Evolutionary conservation across 2,888 invertebrate species (phyloP), one percentile per base, ranked within the genome.

Genomic region (Drosophila antonietae): DNA sequence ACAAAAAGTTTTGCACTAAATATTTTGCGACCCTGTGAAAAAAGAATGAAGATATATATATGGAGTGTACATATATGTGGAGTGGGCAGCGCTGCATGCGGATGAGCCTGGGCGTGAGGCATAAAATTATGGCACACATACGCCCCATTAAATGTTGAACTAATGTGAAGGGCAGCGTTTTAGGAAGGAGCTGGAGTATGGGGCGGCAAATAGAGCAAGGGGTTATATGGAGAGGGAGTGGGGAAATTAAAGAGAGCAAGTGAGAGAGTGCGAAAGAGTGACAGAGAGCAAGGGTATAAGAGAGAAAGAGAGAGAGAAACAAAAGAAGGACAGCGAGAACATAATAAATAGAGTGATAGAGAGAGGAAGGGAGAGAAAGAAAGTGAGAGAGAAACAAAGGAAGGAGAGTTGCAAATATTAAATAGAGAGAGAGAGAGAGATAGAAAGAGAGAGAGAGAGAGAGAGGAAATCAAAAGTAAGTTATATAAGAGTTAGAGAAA

Each of bases 1-100:
- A 85, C 88, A 86, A 46, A 90, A 87, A 83, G 77, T 87, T 90
- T 88, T 69, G 64, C 75, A 85, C 84, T 86, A 86, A 86, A 86
- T 88, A 86, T 78, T 90, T 82, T 81, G 67, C 65, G 59, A 68
- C 78, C 75, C 73, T 60, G 35, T 60, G 47, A 61, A 43, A 28
- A 46, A 51, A 68, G 23, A 56, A 58, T 41, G n/a, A 37, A 55
- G 39, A 57, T 20, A 33, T 10, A 62, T 28, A 28, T 28, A 28
- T 28, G 28, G 28, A 28, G 23, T 15, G 1, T 33, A 43, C n/a
- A 35, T 35, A 43, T 20, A 35, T 35, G 59, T 60, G 47, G 67
- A 72, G 72, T 60, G 75, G 75, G 70, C 56, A 37, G 51, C 65
- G 62, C 41, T 66, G 58, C 68, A 55, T 44, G 63, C 53, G 80